Evolutionary conservation across 2,797 vertebrate genomes (phyloP).

Genomic region (Poeciliopsis gracilis): DNA sequence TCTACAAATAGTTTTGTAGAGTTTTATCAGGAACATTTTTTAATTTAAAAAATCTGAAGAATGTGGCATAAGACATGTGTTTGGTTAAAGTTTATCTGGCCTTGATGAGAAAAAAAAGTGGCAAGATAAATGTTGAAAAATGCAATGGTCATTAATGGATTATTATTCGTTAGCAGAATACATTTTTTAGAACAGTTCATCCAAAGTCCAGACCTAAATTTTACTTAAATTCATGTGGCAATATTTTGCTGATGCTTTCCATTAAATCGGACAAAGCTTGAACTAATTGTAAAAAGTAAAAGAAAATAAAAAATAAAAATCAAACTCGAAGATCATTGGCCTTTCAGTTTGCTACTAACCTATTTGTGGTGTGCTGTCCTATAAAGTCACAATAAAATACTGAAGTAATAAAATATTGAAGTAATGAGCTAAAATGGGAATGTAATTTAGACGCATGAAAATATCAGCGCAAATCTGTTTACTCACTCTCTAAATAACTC

Average conservation of each 20-base stretch:
- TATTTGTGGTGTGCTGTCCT: neutral
- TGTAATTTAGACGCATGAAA: neutral
- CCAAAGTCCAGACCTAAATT: neutral
- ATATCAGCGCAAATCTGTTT: neutral
- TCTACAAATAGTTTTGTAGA: neutral
- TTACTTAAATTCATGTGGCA: neutral
- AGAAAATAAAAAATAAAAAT: neutral
- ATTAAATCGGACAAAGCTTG: neutral
- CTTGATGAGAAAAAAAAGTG: neutral
- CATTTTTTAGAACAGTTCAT: neutral
- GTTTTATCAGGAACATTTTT: neutral
- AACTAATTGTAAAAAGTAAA: neutral
- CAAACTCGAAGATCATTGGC: neutral
- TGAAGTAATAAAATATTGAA: neutral
- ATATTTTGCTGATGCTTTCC: neutral
- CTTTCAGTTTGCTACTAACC: neutral
- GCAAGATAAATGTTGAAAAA: neutral
- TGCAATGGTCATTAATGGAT: too few species aligned
- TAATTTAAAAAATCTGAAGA: neutral
- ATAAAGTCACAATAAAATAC: neutral
- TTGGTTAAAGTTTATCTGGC: neutral
- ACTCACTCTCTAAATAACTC: neutral
- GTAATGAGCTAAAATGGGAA: neutral
- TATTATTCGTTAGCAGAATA: neutral
- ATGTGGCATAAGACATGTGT: neutral